Evolutionary conservation across 2,797 vertebrate species (phyloP), one percentile per base, ranked within the genome.

Genomic region (Balearica regulorum): DNA sequence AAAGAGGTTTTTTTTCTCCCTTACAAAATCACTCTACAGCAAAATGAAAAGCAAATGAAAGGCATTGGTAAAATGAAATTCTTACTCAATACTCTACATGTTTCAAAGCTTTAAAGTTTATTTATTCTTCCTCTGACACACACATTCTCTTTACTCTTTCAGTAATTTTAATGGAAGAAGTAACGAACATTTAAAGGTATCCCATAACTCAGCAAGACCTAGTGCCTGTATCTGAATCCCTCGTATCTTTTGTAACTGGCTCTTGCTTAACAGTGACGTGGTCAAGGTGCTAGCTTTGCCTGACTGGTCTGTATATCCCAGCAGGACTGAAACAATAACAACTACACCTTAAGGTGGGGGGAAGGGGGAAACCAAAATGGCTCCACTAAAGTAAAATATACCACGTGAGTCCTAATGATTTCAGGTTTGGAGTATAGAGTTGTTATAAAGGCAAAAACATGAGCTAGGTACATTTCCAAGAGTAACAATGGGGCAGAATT

Each of bases 301-400:
- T 62, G 13, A 48, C 13, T 9, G 7, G 16, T 20, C 5, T 37
- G 21, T 22, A 14, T 10, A 46, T 16, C 4, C 26, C 35, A 61
- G 24, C 35, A 88, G 58, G 29, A n/a, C 24, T 31, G 51, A 91
- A 79, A 76, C 5, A 14, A 49, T 33, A 66, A 21, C 9, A 60
- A 24, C 17, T 65, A 18, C 6, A n/a, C 1, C 22, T 43, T 31
- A 57, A 57, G 11, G 20, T 3, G 1, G 0, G 5, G 15, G 2
- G 8, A 44, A 77, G 20, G 8, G 8, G 11, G 7, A 13, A 76
- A 33, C 4, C 3, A 60, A 55, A 86, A 61, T 57, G 26, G 11
- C 11, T 53, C 62, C 13, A 51, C 10, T 49, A 51, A 68, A 53
- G 5, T 10, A 68, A 88, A 75, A 81, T 37, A n/a, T 22, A 64